Evolutionary conservation across 1,140 invertebrate species (phyloP), one percentile per base, ranked within the genome.

Genomic region (Leptestheria dahalacensis): DNA sequence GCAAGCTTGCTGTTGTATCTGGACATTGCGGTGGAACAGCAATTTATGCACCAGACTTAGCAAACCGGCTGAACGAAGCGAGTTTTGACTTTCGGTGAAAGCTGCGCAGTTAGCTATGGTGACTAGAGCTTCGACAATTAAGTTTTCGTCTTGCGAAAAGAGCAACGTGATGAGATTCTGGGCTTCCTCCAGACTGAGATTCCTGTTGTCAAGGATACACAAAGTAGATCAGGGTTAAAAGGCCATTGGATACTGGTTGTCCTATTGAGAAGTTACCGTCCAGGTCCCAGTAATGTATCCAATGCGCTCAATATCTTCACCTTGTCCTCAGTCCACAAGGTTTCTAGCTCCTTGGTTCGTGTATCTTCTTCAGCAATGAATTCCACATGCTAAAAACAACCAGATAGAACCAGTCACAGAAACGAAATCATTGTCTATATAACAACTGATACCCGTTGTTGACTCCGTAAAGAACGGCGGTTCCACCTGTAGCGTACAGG

Each of bases 71-170:
- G 79, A 77, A 59, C 78, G 41, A 47, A 64, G 28, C 48, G 61
- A 66, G 64, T 77, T 76, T 70, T 78, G 75, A 67, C 78, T 79
- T 26, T 66, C 68, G 51, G 75, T 72, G 65, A 79, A 79, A n/a
- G 77, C 77, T 28, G 75, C 74, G 69, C 74, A 77, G 65, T 78
- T 78, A 53, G 73, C 72, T 58, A 79, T 74, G 26, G 74, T 77
- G 20, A 71, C 72, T 9, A 81, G 64, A 23, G 75, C 72, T 62
- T 75, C 71, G 64, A 76, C 69, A 12, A 79, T 65, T 4, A 79
- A 64, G 9, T 70, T 69, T 59, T 73, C 70, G 66, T 80, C 75
- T 48, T 71, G 69, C 3, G 74, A 71, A 59, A 74, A 71, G 24
- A 81, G 64, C 12, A 81, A 65, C 26, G 71, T 70, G 15, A 77